Base-by-base conservation (phyloP, 2,113 vertebrate genomes). In the Paracanthobrama guichenoti region DNA sequence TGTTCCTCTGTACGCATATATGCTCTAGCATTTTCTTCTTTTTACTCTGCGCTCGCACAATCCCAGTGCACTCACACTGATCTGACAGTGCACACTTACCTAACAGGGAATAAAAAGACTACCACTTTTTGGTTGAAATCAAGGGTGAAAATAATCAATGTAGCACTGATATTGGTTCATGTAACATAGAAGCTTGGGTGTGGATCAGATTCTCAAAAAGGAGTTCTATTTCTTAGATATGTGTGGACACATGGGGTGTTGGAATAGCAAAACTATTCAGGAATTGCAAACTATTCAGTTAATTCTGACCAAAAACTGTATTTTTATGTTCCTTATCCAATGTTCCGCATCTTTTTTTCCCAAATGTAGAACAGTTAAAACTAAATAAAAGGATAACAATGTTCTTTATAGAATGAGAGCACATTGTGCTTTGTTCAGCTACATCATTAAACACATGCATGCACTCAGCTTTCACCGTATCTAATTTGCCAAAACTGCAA, bases 1-100 rank as follows among this genome's bases (percentile, higher is more conserved):
- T 90, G 89, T 90, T 84, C 60, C 48, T 83, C 50, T 76, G 46
- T 78, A 78, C 4, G 22, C 50, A 60, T 78, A 78, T 78, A 59
- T 22, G 14, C 22, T 77, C 55, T 31, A 71, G 42, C 48, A 20
- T 5, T 59, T 22, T 22, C 74, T 75, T 39, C 46, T 16, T 75
- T 79, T 48, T 81, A 59, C 74, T 62, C 48, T 76, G 79, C 22
- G 18, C 64, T 84, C 26, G 0, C 24, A 31, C 8, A 7, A 62
- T 69, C 66, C 35, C 11, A 42, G 35, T 64, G 74, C 42, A n/a
- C 72, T 81, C 26, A 3, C 60, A 31, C n/a, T 9, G 57, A 46
- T 62, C 35, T 46, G 24, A 35, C 44, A 67, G 44, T 13, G 73
- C 26, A 50, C 46, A 50, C 73, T 55, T 73, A 24, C 46, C 7